Base-by-base conservation (phyloP, 1,140 invertebrate species). In the Tetranychus cinnabarinus region DNA sequence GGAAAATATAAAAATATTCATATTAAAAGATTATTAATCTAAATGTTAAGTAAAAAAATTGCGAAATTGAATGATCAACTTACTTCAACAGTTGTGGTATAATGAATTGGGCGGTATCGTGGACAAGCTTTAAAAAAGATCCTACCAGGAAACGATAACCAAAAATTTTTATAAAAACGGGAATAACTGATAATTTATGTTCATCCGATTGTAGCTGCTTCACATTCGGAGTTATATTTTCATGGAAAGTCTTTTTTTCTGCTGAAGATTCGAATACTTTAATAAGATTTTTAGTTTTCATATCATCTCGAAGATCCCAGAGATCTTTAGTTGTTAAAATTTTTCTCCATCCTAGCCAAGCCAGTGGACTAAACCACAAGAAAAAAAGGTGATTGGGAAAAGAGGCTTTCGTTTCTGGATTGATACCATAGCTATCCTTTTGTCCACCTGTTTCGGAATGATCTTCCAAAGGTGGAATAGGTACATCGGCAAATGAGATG, bases 361-460 rank as follows among this genome's bases (percentile, higher is more conserved):
- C 56, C 36, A 64, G 48, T n/a, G 72, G 63, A 72, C 90, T 85
- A 71, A 97, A 93, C 93, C 93, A 98, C 60, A 82, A 80, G 71
- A 91, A 97, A 0, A 84, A 78, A 3, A 97, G 72, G 58, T 81
- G 79, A 33, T 87, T 91, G 23, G 89, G 78, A 72, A 93, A 96
- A 31, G 90, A 89, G 46, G 87, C 78, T 15, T 47, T 3, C 2
- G 23, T 47, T 47, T 47, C 46, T 12, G 46, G 46, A 8, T n/a
- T 47, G 7, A n/a, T 47, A 15, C 46, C 12, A 47, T n/a, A n/a
- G 3, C 23, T n/a, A 2, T 12, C 23, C 13, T 12, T 12, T 15
- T 8, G 46, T 0, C 1, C 7, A 8, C 3, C 23, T n/a, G 46
- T 12, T 46, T 3, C 12, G 23, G 13, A n/a, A 3, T 47, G 46